Percentiles rank a stretch among this genome's conserved stretches.
Conservation (phyloP, 2,797 vertebrate genomes). For the Mus minutoides region DNA sequence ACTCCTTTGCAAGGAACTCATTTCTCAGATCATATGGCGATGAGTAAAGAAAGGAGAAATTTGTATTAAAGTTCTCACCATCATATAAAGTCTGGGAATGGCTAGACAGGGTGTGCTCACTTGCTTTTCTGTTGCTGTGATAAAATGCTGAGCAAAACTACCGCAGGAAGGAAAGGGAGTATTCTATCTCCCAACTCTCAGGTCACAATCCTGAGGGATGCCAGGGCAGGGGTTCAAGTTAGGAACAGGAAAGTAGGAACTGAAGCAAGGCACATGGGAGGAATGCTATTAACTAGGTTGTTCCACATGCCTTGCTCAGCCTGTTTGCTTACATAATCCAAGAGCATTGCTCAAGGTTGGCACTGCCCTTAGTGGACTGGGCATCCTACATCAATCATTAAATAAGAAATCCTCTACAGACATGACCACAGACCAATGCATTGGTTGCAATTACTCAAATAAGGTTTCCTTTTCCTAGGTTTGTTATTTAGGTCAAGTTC, state of each 20-base stretch:
- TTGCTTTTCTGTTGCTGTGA: not conserved
- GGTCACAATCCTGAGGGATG: not conserved
- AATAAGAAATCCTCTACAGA: not conserved
- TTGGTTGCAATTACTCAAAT: not conserved
- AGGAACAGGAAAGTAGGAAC: not conserved
- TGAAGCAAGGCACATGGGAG: not conserved
- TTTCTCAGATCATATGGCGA: not conserved
- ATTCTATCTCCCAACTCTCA: not conserved
- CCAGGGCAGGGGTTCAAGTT: too few relatives aligned
- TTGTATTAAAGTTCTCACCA: not conserved
- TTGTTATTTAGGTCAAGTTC: not conserved
- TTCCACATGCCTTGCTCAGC: not conserved
- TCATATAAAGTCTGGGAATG: conserved; percentile 2
- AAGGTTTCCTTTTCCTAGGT: not conserved
- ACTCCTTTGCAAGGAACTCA: not conserved
- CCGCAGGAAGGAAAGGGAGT: not conserved
- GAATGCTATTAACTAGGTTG: not conserved
- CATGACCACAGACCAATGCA: not conserved
- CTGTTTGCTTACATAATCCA: not conserved
- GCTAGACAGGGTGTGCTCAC: not conserved
- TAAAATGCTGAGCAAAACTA: not conserved
- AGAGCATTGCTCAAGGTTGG: not conserved
- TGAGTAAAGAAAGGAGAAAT: not conserved
- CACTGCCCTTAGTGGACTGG: not conserved
- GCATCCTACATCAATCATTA: not conserved